These are phyloP conservation scores for Myanophis thanlyinensis DNA, from an alignment of 2,113 vertebrate genomes.

Conservation along the genomic window DNA sequence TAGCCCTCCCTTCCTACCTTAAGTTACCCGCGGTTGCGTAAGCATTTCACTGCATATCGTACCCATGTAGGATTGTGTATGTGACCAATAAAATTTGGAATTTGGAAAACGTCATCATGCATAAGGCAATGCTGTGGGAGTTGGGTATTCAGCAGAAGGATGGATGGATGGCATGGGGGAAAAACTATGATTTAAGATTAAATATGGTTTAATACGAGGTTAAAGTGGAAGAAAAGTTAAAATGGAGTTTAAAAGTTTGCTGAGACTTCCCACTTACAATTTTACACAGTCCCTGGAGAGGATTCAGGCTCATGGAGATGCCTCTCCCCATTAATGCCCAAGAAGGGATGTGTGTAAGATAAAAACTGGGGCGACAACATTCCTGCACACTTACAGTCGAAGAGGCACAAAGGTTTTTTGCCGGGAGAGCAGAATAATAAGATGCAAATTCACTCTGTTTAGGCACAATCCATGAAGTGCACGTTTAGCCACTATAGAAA, in stretches of 20 bases:
- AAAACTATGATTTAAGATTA: not conserved
- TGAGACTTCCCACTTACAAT: not conserved
- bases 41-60: no score
- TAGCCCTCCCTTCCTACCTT: no score
- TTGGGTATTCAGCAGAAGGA: no score
- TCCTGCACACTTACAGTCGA: constrained; percentile 31
- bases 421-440: constrained; percentile 61
- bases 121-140: no score
- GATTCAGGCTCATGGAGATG: not conserved
- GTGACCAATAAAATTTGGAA: no score
- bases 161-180: no score
- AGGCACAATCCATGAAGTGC: constrained; percentile 61
- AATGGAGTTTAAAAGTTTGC: not conserved
- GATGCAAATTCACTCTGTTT: constrained; percentile 78
- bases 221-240: not conserved
- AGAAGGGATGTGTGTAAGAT: not conserved
- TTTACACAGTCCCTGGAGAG: not conserved
- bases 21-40: no score
- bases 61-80: no score
- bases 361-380: constrained; percentile 33
- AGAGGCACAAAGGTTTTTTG: constrained; percentile 32
- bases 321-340: not conserved
- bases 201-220: not conserved
- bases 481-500: constrained; percentile 67
- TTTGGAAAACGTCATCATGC: no score